Base-by-base conservation (phyloP, 2,888 invertebrate genomes). In the Drosophila mimetica region DNA sequence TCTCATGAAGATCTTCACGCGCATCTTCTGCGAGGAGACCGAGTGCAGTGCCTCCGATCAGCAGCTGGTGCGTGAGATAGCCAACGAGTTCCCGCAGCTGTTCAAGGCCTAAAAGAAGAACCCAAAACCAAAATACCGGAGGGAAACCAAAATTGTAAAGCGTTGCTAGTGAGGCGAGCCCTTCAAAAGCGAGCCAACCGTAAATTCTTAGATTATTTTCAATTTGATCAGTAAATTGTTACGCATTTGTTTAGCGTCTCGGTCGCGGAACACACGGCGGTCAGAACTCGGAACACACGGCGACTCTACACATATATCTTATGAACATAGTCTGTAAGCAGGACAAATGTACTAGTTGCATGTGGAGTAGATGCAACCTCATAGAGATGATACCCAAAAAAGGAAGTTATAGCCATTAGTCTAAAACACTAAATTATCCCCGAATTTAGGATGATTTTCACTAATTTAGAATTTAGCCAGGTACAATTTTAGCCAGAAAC, bases 1-100 rank as follows among this genome's bases (percentile, higher is more conserved):
- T 91, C 93, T 97, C 48, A 93, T 96, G 73, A 96, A 96, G 87
- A 96, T 97, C 89, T 97, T 97, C 90, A 96, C 96, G 30, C 93
- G 96, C 50, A 97, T 97, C 90, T 96, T 97, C 91, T 96, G 96
- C 90, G 97, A 97, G 90, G 97, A 97, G 89, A 94, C 94, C 4
- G 94, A 95, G 25, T 93, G 93, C 79, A 96, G 96, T 89, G 93
- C 94, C 72, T 93, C 93, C 18, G 97, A 97, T 92, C 96, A 97
- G 88, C 93, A 95, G 71, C 92, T 96, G 46, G 96, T 97, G 13
- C 93, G 96, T 55, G 96, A 96, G 79, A 96, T 97, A 78, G 95
- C 95, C 74, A 96, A 96, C 91, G 96, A 97, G 92, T 97, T 96
- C 93, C 96, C 96, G 13, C 95, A 95, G 76, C 94, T 94, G 89